Percentiles rank a stretch among this genome's conserved stretches.
phyloP scores from a whole-genome alignment of 2,888 invertebrate genomes.

The Hyles lineata region DNA sequence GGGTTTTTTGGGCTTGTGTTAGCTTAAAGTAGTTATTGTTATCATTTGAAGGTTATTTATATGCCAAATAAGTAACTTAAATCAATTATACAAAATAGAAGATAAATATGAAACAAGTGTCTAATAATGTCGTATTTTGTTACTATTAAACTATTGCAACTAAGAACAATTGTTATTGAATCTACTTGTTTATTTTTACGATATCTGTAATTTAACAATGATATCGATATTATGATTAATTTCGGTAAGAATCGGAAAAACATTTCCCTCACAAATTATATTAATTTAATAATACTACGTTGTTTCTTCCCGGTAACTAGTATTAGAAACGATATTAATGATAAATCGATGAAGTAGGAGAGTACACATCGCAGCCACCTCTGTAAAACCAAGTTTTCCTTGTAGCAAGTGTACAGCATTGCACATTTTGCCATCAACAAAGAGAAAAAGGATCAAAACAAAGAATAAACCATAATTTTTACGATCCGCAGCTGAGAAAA shows the following conservation, averaged over 20 bases:
- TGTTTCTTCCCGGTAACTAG: neutral
- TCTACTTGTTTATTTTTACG: neutral
- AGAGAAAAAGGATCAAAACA: constrained; percentile 40
- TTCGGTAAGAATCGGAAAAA: neutral
- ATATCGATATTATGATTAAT: constrained; percentile 7
- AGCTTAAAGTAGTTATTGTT: no score
- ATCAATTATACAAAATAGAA: no score
- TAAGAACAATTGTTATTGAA: no score
- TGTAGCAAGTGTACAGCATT: constrained; percentile 52
- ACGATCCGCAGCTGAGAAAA: constrained; percentile 31
- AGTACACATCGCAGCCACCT: neutral
- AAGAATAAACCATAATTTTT: constrained; percentile 48
- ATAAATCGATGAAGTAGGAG: neutral
- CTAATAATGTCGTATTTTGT: no score
- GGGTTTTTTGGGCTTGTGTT: no score
- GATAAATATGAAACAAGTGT: no score
- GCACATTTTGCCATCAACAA: constrained; percentile 41
- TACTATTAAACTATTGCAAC: no score
- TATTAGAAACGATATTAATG: neutral
- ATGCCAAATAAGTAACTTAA: no score
- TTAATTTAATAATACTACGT: neutral
- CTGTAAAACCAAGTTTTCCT: neutral
- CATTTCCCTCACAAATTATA: neutral
- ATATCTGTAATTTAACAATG: neutral
- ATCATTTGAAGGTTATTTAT: no score